Evolutionary conservation across 35 echinoderm and acorn worm species (phyloP).

Genomic region (Acanthaster planci): DNA sequence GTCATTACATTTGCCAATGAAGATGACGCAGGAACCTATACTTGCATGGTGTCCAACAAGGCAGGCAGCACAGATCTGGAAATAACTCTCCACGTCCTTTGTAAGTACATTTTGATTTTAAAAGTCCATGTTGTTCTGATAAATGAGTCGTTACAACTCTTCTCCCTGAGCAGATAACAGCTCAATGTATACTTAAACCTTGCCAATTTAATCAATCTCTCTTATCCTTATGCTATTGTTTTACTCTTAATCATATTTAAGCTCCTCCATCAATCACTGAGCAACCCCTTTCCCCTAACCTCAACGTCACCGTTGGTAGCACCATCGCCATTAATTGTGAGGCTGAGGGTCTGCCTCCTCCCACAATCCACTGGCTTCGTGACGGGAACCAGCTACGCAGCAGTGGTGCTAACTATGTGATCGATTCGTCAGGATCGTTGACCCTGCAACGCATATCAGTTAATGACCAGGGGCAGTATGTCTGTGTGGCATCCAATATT

Average conservation of each 20-base stretch:
- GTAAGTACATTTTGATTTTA: conserved; percentile 52
- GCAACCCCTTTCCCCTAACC: conserved; percentile 11
- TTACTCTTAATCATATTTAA: conserved; percentile 23
- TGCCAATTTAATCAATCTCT: no score
- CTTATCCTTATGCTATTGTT: no score
- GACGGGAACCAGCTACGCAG: conserved; percentile 48
- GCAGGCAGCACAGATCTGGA: conserved; percentile 63
- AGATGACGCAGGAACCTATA: conserved; percentile 72
- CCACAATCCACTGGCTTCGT: conserved; percentile 70
- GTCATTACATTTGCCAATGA: conserved; percentile 47
- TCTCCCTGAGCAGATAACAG: no score
- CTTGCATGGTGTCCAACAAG: conserved; percentile 65
- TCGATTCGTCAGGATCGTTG: conserved; percentile 49
- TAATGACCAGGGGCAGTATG: conserved; percentile 62
- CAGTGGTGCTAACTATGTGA: conserved; percentile 47
- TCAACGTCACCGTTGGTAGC: conserved; percentile 58
- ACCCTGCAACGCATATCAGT: conserved; percentile 49
- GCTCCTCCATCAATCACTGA: conserved; percentile 63
- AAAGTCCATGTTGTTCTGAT: no score
- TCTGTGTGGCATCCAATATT: conserved; percentile 73
- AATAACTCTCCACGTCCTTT: conserved; percentile 62
- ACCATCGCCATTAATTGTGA: conserved; percentile 64
- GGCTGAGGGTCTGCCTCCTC: conserved; percentile 59
- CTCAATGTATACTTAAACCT: no score
- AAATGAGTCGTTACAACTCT: no score